phyloP scores from a whole-genome alignment of 1,140 invertebrate genomes.

The Anastrepha obliqua region DNA sequence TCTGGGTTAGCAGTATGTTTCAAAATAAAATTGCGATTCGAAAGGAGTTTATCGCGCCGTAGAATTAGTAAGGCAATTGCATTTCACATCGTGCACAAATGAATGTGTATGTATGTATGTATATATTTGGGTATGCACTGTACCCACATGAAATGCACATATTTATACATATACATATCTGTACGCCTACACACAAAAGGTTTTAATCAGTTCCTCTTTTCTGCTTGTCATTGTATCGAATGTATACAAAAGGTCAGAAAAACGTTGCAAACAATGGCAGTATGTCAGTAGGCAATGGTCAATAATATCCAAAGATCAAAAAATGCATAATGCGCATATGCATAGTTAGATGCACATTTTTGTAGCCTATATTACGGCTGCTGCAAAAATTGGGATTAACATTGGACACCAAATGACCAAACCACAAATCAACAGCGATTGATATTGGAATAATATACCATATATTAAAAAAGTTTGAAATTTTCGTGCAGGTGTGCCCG shows the following conservation, averaged over 20 bases:
- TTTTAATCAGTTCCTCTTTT: conserved; percentile 36
- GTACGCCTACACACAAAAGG: conserved; percentile 18
- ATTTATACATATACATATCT: background rate
- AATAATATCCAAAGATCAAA: background rate
- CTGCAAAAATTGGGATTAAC: conserved; percentile 30
- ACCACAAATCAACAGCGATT: background rate
- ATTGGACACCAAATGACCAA: background rate
- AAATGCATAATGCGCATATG: background rate
- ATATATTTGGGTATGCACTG: background rate
- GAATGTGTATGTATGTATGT: background rate
- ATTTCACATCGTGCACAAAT: no score
- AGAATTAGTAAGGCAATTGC: no score
- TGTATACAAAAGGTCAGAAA: conserved; percentile 7
- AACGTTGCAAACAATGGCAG: conserved; percentile 15
- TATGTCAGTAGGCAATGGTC: conserved; percentile 15
- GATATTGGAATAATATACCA: background rate
- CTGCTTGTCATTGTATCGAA: conserved; percentile 32
- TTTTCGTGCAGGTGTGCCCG: background rate
- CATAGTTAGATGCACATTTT: background rate
- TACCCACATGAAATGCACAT: background rate
- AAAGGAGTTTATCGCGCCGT: no score
- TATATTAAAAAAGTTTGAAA: background rate
- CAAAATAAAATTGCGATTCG: no score
- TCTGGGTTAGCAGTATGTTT: no score
- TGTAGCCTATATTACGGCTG: background rate